phyloP scores from a whole-genome alignment of 2,888 invertebrate genomes.

The Tubiluchus corallicola region DNA sequence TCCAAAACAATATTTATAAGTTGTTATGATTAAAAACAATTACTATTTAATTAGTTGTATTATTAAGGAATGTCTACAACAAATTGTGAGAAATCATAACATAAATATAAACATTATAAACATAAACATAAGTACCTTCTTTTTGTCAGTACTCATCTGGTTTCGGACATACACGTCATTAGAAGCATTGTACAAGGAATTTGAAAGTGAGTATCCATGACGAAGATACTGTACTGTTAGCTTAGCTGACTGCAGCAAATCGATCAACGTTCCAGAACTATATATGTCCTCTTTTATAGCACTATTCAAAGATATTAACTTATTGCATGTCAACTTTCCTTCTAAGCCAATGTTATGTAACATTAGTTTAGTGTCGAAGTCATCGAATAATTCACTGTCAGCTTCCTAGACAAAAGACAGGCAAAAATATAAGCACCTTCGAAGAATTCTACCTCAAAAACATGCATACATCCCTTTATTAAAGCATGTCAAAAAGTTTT shows the following conservation, averaged over 20 bases:
- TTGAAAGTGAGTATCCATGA: conserved; percentile 37
- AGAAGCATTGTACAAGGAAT: conserved; percentile 40
- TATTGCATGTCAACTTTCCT: conserved; percentile 16
- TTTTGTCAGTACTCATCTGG: conserved; percentile 26
- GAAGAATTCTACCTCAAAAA: no score
- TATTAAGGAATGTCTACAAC: no score
- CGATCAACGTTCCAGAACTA: conserved; percentile 31
- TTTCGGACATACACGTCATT: conserved; percentile 46
- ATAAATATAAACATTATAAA: no score
- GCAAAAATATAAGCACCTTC: no score
- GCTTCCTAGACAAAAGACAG: no score
- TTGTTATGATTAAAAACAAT: no score
- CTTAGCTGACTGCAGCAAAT: conserved; percentile 44
- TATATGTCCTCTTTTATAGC: conserved; percentile 15
- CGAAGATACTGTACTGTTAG: conserved; percentile 43
- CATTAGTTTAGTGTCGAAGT: conserved; percentile 18
- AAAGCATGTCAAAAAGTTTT: no score
- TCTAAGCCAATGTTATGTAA: conserved; percentile 17
- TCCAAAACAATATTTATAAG: no score
- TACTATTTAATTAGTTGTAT: no score
- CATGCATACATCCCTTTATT: no score
- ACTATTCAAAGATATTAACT: conserved; percentile 17
- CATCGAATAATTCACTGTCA: no score
- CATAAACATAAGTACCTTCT: conserved; percentile 16
- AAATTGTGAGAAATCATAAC: no score